These are phyloP conservation scores for Gallinago nigripennis DNA, from an alignment of 2,797 vertebrate species.

Conservation along the genomic window DNA sequence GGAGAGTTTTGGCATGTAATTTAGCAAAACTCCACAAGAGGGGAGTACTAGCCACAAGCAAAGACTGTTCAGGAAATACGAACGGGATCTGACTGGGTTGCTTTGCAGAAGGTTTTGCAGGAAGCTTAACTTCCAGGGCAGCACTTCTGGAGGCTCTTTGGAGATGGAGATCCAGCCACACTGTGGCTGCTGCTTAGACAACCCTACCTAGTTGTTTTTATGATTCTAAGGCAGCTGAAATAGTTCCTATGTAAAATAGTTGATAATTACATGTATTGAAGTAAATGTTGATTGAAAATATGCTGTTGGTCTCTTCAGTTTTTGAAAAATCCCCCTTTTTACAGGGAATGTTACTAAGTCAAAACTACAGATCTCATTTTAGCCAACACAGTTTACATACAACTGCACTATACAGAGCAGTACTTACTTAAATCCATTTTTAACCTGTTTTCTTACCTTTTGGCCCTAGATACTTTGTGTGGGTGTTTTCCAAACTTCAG, in stretches of 20 bases:
- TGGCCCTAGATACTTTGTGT: neutral
- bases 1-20: neutral
- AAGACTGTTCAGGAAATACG: neutral
- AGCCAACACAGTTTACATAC: neutral
- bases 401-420: neutral
- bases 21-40: neutral
- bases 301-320: neutral
- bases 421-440: neutral
- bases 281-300: neutral
- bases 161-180: neutral
- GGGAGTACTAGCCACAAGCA: neutral
- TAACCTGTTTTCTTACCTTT: neutral
- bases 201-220: neutral
- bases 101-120: neutral
- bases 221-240: neutral
- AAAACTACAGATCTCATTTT: neutral
- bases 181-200: neutral
- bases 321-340: neutral
- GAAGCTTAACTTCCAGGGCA: rapidly evolving
- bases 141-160: rapidly evolving
- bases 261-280: neutral
- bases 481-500: neutral
- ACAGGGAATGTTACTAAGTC: neutral
- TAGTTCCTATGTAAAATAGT: neutral
- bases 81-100: rapidly evolving